These are phyloP conservation scores for Drosophila varians DNA, from an alignment of 1,140 invertebrate species.

Conservation along the genomic window DNA sequence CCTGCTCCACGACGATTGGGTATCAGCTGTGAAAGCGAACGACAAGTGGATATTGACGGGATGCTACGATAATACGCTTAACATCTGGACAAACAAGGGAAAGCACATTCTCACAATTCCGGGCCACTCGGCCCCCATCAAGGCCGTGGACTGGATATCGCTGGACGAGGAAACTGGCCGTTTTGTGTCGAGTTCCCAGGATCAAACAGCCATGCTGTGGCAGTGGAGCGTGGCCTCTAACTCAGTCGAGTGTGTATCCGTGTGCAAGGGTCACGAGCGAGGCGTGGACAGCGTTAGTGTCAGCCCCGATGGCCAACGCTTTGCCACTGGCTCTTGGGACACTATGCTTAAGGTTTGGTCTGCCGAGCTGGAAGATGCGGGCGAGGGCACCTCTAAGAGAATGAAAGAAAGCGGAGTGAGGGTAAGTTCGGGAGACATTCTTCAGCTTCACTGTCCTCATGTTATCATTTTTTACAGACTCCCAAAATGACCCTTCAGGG, in stretches of 20 bases:
- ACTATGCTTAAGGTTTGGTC: slow-evolving; percentile 92
- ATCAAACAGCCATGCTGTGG: slow-evolving; percentile 96
- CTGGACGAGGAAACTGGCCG: slow-evolving; percentile 86
- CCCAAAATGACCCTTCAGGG: slow-evolving; percentile 95
- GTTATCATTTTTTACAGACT: slow-evolving; percentile 85
- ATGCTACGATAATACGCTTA: slow-evolving; percentile 97
- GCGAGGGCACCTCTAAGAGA: slow-evolving; percentile 61
- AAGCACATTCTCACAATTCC: slow-evolving; percentile 92
- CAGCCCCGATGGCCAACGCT: slow-evolving; percentile 86
- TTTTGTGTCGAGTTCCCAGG: slow-evolving; percentile 95
- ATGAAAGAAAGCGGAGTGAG: slow-evolving; percentile 84
- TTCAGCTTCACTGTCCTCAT: background rate
- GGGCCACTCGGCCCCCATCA: slow-evolving; percentile 93
- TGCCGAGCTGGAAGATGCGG: slow-evolving; percentile 84
- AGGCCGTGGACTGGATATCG: slow-evolving; percentile 94
- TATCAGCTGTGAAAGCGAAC: slow-evolving; percentile 90
- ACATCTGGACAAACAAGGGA: slow-evolving; percentile 94
- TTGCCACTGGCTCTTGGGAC: slow-evolving; percentile 98
- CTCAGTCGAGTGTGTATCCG: slow-evolving; percentile 91
- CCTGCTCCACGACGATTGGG: slow-evolving; percentile 98
- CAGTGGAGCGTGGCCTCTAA: slow-evolving; percentile 91
- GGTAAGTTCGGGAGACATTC: slow-evolving; percentile 64
- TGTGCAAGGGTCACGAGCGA: slow-evolving; percentile 94
- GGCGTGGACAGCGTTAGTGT: slow-evolving; percentile 93
- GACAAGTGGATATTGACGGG: slow-evolving; percentile 95